Conservation (phyloP, 2,888 invertebrate species). For the Byasa hedistus region DNA sequence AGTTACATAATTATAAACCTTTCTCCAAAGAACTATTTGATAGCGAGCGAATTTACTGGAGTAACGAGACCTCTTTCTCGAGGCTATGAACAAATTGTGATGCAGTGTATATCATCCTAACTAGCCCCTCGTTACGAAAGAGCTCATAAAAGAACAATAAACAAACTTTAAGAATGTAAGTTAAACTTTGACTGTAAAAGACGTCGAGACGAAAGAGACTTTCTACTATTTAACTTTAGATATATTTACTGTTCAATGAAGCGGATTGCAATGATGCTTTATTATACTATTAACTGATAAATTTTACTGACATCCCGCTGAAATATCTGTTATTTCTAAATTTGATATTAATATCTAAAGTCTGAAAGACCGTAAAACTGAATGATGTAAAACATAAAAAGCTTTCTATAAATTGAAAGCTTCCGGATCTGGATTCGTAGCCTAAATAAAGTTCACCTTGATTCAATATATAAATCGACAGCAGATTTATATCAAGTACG, state of each 20-base stretch:
- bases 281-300: background rate
- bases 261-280: background rate
- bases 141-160: too few species aligned
- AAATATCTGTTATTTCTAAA: background rate
- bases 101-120: too few species aligned
- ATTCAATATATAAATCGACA: background rate
- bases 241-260: slow-evolving; percentile 19
- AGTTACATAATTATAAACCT: too few species aligned
- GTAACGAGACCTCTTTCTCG: too few species aligned
- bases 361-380: background rate
- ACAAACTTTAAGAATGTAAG: background rate
- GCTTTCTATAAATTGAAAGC: background rate
- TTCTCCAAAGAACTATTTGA: too few species aligned
- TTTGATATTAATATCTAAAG: background rate
- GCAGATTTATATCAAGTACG: too few species aligned
- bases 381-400: background rate
- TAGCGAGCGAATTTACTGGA: too few species aligned
- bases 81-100: too few species aligned
- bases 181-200: slow-evolving; percentile 1
- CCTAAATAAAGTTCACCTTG: background rate
- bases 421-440: background rate
- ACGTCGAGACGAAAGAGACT: slow-evolving; percentile 3
- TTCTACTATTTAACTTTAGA: slow-evolving; percentile 24
- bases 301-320: background rate
- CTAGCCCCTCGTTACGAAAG: too few species aligned